These are phyloP conservation scores for Gallinago stenura DNA, from an alignment of 2,797 vertebrate genomes.

Conservation along the genomic window DNA sequence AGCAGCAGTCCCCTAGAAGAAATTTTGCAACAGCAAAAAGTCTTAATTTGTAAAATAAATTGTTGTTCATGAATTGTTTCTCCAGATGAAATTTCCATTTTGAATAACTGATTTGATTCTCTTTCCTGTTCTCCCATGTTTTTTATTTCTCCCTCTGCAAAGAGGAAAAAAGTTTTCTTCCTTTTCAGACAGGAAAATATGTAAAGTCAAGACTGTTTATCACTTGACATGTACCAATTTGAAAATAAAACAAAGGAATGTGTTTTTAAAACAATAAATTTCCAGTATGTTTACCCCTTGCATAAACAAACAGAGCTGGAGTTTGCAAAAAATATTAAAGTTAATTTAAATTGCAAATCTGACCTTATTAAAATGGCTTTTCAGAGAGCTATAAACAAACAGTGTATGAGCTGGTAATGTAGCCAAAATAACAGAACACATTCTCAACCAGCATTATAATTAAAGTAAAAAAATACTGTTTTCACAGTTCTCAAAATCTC, in stretches of 20 bases:
- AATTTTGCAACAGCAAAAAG: background rate
- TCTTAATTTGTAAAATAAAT: slow-evolving; percentile 24
- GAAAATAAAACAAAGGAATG: slow-evolving; percentile 73
- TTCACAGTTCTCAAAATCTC: slow-evolving; percentile 61
- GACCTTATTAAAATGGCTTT: slow-evolving; percentile 86
- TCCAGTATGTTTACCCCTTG: slow-evolving; percentile 54
- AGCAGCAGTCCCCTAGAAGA: background rate
- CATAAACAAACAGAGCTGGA: slow-evolving; percentile 75
- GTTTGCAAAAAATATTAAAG: slow-evolving; percentile 82
- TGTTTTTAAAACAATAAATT: slow-evolving; percentile 78
- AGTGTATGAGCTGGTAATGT: slow-evolving; percentile 67
- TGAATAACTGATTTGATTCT: slow-evolving; percentile 54
- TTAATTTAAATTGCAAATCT: slow-evolving; percentile 87
- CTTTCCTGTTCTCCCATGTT: background rate
- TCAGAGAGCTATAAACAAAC: slow-evolving; percentile 82
- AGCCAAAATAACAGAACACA: slow-evolving; percentile 72
- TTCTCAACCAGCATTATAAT: slow-evolving; percentile 75
- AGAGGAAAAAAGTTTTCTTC: slow-evolving; percentile 30
- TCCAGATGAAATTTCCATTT: slow-evolving; percentile 8
- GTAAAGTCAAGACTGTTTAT: slow-evolving; percentile 65
- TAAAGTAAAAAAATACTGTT: slow-evolving; percentile 69
- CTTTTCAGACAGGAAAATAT: slow-evolving; percentile 37
- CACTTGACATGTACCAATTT: slow-evolving; percentile 68
- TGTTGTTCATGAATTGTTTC: background rate
- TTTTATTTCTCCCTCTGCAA: background rate